Base-by-base conservation (phyloP, 2,888 invertebrate species). In the Phania funesta region DNA sequence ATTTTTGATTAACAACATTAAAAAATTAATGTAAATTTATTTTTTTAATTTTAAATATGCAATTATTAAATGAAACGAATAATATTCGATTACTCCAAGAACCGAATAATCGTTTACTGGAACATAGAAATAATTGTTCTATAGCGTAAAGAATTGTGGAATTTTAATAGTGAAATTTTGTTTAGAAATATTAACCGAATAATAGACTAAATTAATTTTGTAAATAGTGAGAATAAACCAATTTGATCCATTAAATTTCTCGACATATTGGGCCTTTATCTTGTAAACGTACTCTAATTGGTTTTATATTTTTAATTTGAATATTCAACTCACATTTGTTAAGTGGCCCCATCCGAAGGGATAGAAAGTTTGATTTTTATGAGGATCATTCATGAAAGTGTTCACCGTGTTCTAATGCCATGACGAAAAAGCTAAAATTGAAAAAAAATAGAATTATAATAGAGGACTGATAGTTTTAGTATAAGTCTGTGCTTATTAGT, bases 321-420 rank as follows among this genome's bases (percentile, higher is more conserved):
- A n/a, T 22, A 11, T 5, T 4, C 32, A 29, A 83, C 92, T 92
- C 90, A 95, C 96, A 88, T 94, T 94, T 6, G 96, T 96, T 11
- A 97, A 90, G 86, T 96, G 95, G 9, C 95, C 96, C 93, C 94
- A 95, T 48, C 96, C 96, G 74, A 93, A 93, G 0, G 96, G 96
- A 91, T 93, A 94, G 86, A 93, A 93, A 0, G 92, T 92, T 76
- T 93, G 92, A 85, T 94, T 93, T n/a, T 92, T 86, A 75, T 91
- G 92, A 0, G 94, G 94, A 91, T 96, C 96, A 64, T 93, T 94
- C 2, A 95, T 94, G 87, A 94, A 96, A 0, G 95, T 94, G 77
- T 92, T 92, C 1, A 83, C 83, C 0, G 96, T 24, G 96, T 95
- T 86, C 96, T 91, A 65, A 94, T 94, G 2, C 96, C 96, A 92